These are phyloP conservation scores for Drosophila kepulauana DNA, from an alignment of 1,140 invertebrate species.

Conservation along the genomic window DNA sequence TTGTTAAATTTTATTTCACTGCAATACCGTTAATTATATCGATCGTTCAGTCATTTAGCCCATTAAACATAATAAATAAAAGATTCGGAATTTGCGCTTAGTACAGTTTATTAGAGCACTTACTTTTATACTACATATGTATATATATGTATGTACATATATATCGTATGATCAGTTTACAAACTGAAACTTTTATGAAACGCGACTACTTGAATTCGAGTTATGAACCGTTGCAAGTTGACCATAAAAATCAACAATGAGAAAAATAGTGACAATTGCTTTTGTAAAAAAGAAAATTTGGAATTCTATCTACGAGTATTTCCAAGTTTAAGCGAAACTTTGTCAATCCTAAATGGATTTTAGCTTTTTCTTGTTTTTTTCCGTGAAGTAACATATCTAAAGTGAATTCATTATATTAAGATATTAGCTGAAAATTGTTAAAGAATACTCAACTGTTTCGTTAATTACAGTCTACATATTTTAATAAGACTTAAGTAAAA, in stretches of 20 bases:
- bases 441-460: no score
- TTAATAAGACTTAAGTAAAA: not conserved
- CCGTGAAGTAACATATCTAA: no score
- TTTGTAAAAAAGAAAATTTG: not conserved
- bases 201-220: constrained; percentile 1
- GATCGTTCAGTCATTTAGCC: not conserved
- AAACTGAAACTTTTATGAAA: not conserved
- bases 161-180: not conserved
- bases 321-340: no score
- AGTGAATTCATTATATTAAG: no score
- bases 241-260: not conserved
- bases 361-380: no score
- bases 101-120: not conserved
- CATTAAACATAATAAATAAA: not conserved
- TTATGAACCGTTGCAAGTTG: not conserved
- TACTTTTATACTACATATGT: no score
- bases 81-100: not conserved
- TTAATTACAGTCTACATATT: not conserved
- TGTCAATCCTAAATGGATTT: no score
- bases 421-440: no score
- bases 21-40: not conserved
- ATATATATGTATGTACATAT: not conserved
- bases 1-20: not conserved
- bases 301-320: not conserved
- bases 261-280: not conserved